phyloP scores from a whole-genome alignment of 2,888 invertebrate genomes.

The Macaria notata region DNA sequence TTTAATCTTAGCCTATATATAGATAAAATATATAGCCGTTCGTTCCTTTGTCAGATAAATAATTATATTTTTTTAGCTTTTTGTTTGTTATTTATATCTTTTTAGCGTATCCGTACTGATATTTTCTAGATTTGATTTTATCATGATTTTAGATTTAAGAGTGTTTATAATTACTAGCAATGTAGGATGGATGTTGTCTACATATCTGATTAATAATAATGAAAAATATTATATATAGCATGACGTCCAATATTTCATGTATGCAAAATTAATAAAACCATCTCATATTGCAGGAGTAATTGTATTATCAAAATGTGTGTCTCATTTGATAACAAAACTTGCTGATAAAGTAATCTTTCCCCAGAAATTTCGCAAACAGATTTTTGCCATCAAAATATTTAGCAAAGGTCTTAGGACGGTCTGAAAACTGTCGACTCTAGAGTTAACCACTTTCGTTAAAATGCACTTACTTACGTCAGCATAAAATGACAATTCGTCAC shows the following conservation, averaged over 20 bases:
- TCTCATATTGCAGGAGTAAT: conserved; percentile 19
- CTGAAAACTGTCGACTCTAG: too few relatives aligned
- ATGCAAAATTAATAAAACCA: conserved; percentile 13
- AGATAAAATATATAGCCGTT: conserved; percentile 19
- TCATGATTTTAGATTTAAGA: conserved; percentile 37
- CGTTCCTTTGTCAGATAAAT: conserved; percentile 27
- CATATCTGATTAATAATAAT: conserved; percentile 42
- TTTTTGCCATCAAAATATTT: too few relatives aligned
- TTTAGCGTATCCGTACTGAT: conserved; percentile 26
- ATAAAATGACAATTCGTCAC: too few relatives aligned
- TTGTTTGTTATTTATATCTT: conserved; percentile 26
- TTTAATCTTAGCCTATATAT: conserved; percentile 22
- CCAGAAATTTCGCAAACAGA: too few relatives aligned
- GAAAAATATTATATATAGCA: conserved; percentile 26
- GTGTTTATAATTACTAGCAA: conserved; percentile 45
- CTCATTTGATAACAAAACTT: too few relatives aligned
- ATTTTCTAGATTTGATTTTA: conserved; percentile 28
- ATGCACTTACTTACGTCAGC: too few relatives aligned
- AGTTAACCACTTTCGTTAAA: too few relatives aligned
- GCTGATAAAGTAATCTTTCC: too few relatives aligned
- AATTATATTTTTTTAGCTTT: conserved; percentile 31
- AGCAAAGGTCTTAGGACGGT: too few relatives aligned
- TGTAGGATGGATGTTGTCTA: conserved; percentile 44
- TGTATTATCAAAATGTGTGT: background rate
- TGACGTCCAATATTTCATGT: conserved; percentile 38